A percentile compares a stretch with the other conserved stretches of the same genome.
phyloP scores from a whole-genome alignment of 2,888 invertebrate species.

The Drosophila nr. fundita region DNA sequence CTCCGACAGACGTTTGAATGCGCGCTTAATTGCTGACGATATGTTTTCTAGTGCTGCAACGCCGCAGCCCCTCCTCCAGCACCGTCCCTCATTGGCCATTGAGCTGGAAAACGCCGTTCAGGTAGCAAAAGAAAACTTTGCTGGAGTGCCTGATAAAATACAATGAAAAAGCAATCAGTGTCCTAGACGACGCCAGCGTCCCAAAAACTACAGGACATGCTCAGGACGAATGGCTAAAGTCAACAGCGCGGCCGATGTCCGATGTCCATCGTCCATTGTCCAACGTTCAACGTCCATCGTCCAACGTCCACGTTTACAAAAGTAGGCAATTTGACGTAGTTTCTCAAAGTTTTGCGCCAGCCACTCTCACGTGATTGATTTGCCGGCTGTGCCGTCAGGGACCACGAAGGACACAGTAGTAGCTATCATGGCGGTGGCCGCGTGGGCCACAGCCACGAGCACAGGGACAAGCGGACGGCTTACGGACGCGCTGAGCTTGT shows the following conservation, averaged over 20 bases:
- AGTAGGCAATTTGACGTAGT: slow-evolving; percentile 77
- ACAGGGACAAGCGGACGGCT: slow-evolving; percentile 37
- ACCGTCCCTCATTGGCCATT: slow-evolving; percentile 35
- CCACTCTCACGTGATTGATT: slow-evolving; percentile 75
- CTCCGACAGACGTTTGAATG: slow-evolving; percentile 72
- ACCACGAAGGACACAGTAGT: slow-evolving; percentile 27
- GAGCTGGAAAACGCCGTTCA: slow-evolving; percentile 65
- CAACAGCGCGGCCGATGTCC: slow-evolving; percentile 28
- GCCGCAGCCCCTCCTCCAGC: neutral
- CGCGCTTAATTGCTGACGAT: slow-evolving; percentile 77
- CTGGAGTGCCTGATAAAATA: slow-evolving; percentile 64
- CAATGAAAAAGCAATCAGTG: slow-evolving; percentile 78
- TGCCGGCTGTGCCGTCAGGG: slow-evolving; percentile 47
- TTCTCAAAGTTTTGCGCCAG: slow-evolving; percentile 70
- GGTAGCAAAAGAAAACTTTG: slow-evolving; percentile 63
- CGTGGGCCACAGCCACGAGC: neutral
- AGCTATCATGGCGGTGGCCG: slow-evolving; percentile 11
- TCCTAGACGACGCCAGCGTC: slow-evolving; percentile 24
- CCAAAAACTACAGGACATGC: slow-evolving; percentile 49
- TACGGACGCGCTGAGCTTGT: slow-evolving; percentile 70
- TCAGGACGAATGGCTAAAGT: slow-evolving; percentile 46
- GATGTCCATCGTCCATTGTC: neutral
- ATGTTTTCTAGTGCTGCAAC: slow-evolving; percentile 58
- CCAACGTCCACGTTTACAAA: slow-evolving; percentile 58
- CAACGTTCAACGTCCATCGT: neutral